Conservation (phyloP, 2,113 vertebrate genomes). For the Zootoca vivipara region DNA sequence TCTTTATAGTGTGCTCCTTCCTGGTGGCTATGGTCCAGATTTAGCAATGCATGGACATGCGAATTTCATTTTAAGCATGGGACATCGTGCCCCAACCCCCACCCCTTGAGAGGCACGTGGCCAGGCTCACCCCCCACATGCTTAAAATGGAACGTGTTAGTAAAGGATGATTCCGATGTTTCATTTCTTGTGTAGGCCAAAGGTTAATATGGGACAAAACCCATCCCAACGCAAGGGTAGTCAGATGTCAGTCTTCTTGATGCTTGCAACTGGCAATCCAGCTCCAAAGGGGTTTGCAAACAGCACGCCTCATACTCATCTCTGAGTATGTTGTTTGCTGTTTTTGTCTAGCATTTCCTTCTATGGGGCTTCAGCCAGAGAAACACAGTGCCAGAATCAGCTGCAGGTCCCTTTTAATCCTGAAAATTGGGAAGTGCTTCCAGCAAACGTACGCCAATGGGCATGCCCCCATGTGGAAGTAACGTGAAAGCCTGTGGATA, state of each 20-base stretch:
- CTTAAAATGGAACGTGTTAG: slow-evolving; percentile 17
- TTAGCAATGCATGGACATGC: neutral
- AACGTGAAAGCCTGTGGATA: neutral
- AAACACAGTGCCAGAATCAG: neutral
- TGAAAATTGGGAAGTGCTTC: slow-evolving; percentile 16
- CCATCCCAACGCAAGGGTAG: neutral
- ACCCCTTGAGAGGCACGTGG: slow-evolving; percentile 6
- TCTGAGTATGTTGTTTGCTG: too few species aligned
- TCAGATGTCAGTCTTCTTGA: neutral
- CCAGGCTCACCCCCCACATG: slow-evolving; percentile 3
- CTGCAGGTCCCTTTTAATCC: neutral
- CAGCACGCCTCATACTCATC: neutral
- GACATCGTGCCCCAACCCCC: neutral
- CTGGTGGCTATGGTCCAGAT: neutral
- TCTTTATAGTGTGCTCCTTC: neutral
- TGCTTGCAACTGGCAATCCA: neutral
- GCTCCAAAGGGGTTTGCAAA: neutral
- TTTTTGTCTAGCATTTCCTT: neutral
- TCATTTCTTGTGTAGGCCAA: neutral
- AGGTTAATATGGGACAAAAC: neutral
- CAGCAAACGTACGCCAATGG: neutral
- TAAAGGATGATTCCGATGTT: neutral
- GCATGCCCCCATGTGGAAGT: neutral
- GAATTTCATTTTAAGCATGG: slow-evolving; percentile 11
- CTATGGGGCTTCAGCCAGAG: too few species aligned